These are phyloP conservation scores for Osmerus eperlanus DNA, from an alignment of 2,113 vertebrate genomes.

Conservation along the genomic window DNA sequence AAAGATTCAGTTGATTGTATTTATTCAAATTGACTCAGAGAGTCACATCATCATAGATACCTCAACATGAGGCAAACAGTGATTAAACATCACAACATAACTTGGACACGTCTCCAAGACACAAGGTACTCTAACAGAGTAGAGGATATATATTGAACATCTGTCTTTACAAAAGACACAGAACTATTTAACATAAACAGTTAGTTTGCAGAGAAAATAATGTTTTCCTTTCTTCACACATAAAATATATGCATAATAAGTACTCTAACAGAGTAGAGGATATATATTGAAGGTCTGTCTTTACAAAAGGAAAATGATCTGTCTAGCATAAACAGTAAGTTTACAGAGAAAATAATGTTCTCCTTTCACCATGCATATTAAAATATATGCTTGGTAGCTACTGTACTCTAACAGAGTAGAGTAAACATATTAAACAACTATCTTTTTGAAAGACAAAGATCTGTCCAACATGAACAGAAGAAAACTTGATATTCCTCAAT, in stretches of 20 bases:
- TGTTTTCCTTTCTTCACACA: too few species aligned
- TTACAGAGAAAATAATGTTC: too few species aligned
- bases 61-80: background rate
- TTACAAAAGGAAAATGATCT: too few species aligned
- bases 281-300: too few species aligned
- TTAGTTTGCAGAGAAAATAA: background rate
- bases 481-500: background rate
- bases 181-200: background rate
- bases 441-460: background rate
- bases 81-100: conserved; percentile 2
- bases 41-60: background rate
- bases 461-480: background rate
- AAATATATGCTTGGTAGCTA: too few species aligned
- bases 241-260: too few species aligned
- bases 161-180: background rate
- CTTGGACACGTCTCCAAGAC: conserved; percentile 13
- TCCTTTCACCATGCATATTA: too few species aligned
- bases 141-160: background rate
- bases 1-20: conserved; percentile 9
- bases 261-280: too few species aligned
- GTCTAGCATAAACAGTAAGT: too few species aligned
- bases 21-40: conserved; percentile 2
- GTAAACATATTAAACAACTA: background rate
- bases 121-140: background rate
- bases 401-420: too few species aligned